These are phyloP conservation scores for Falco peregrinus DNA, from an alignment of 2,797 vertebrate genomes.

Conservation along the genomic window DNA sequence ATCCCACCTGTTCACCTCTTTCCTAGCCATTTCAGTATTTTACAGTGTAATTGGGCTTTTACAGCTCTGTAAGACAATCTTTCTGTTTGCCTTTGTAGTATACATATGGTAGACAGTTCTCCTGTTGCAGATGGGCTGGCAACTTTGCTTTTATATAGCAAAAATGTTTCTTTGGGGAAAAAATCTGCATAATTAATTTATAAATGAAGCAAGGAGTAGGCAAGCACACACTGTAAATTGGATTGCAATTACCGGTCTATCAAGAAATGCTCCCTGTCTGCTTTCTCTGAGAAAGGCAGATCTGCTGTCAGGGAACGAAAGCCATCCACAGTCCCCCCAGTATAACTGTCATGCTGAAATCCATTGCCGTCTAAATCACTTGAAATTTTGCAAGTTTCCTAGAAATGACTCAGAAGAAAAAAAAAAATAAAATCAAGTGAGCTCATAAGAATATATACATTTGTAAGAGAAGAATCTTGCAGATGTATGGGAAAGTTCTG, in stretches of 20 bases:
- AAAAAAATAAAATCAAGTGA: not conserved
- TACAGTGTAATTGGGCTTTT: not conserved
- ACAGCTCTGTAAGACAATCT: not conserved
- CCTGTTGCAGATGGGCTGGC: not conserved
- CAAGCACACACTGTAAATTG: not conserved
- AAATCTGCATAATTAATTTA: constrained; percentile 11
- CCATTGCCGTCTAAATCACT: not conserved
- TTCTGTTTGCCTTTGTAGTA: not conserved
- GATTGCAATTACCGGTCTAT: not conserved
- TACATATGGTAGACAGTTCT: not conserved
- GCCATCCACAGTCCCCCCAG: not conserved
- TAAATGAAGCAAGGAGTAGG: not conserved
- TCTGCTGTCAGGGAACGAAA: not conserved
- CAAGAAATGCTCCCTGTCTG: not conserved
- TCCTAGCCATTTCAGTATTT: not conserved
- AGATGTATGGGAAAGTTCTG: not conserved
- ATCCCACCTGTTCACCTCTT: not conserved
- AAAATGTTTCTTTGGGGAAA: not conserved
- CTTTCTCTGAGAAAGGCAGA: not conserved
- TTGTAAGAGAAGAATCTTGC: not conserved
- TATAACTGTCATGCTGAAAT: not conserved
- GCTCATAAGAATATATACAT: not conserved
- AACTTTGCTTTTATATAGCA: not conserved
- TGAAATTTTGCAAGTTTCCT: not conserved
- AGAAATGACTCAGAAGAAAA: not conserved